Base-by-base conservation (phyloP, 2,113 vertebrate species). In the Ameiurus melas region DNA sequence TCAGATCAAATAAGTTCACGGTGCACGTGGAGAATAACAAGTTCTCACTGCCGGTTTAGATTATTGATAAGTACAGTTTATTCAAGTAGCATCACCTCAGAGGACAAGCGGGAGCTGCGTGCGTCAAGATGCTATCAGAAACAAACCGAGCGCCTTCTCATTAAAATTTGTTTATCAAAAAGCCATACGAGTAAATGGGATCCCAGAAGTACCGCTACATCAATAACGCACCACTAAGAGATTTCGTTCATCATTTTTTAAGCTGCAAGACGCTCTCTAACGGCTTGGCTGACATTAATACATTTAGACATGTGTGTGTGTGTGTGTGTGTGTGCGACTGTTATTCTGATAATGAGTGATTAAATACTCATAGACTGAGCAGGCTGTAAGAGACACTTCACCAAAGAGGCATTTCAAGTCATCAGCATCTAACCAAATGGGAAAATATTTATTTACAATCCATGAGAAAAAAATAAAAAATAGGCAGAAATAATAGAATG, bases 281-380 rank as follows among this genome's bases (percentile, higher is more conserved):
- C 27, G 81, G 64, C 71, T 53, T 75, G 36, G 16, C 83, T 90
- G 85, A 87, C 85, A 85, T 79, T 87, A 84, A 90, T 89, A 58
- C 30, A 64, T 30, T 82, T 58, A 85, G 87, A 89, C 85, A 16
- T 36, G 85, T 27, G 8, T 51, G 47, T 10, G 3, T 14, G n/a
- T n/a, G 53, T 47, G 73, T 80, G 75, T 33, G 17, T 20, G 27
- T n/a, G 64, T 51, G 83, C 14, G 33, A 30, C 51, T 90, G 86
- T 86, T 90, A 77, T 83, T 83, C 70, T 83, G 84, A 90, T 89
- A 90, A 89, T 85, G 60, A 90, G 85, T 80, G 81, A 89, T 89
- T 89, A 90, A 85, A 90, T 87, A 89, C 70, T 84, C 88, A 85
- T 85, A 85, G 85, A 87, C 85, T 66, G 73, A 89, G 84, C 22